These are phyloP conservation scores for Rhinogobius similis DNA, from an alignment of 2,113 vertebrate species.

Conservation along the genomic window DNA sequence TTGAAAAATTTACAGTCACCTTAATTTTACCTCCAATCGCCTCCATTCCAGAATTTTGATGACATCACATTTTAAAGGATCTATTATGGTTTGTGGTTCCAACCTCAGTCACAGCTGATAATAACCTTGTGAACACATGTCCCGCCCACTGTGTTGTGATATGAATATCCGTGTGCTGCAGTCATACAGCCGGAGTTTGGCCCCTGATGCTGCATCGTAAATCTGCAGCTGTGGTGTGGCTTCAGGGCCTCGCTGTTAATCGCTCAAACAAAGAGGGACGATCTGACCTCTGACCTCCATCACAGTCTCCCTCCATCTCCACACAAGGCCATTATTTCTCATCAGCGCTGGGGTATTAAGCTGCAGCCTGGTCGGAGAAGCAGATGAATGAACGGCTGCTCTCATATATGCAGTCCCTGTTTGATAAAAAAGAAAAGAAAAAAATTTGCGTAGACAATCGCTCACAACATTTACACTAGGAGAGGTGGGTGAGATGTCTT, in stretches of 20 bases:
- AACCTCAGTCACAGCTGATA: background rate
- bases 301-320: constrained; percentile 47
- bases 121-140: background rate
- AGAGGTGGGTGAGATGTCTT: background rate
- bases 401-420: background rate
- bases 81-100: background rate
- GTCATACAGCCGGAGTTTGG: constrained; percentile 16
- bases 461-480: background rate
- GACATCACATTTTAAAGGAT: too few relatives aligned
- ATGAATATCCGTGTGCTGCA: constrained; percentile 20
- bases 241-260: constrained; percentile 24
- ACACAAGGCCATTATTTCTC: constrained; percentile 56
- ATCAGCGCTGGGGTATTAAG: constrained; percentile 58
- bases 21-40: too few relatives aligned
- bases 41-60: too few relatives aligned
- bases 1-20: too few relatives aligned
- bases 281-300: constrained; percentile 64
- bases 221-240: constrained; percentile 34
- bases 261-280: constrained; percentile 50
- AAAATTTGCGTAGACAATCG: background rate
- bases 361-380: constrained; percentile 24
- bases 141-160: constrained; percentile 10
- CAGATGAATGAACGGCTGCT: constrained; percentile 51
- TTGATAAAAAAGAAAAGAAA: background rate
- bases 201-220: constrained; percentile 4